Conservation (phyloP, 2,797 vertebrate genomes). For the Astyanax mexicanus region DNA sequence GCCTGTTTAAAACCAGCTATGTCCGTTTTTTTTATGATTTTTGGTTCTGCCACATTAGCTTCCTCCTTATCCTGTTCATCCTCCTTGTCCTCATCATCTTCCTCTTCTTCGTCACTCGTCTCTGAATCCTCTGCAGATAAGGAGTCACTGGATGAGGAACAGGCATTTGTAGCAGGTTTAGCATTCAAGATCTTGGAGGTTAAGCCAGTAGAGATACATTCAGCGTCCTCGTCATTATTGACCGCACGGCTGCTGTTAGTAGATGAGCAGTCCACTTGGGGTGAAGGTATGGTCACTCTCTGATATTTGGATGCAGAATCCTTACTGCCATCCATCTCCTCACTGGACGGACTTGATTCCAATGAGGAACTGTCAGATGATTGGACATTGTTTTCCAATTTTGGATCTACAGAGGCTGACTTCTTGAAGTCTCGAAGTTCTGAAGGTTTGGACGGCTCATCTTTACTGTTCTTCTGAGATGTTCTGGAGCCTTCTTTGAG, state of each 20-base stretch:
- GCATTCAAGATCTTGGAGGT: too few relatives aligned
- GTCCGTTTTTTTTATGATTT: fast-evolving
- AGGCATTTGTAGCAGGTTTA: background rate
- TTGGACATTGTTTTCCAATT: background rate
- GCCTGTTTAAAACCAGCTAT: conserved; percentile 15
- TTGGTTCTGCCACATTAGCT: background rate
- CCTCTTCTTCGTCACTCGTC: conserved; percentile 15
- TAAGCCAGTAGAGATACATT: too few relatives aligned
- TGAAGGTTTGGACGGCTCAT: background rate
- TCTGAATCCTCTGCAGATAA: conserved; percentile 25
- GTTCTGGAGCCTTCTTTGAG: conserved; percentile 42
- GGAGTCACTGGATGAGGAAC: background rate
- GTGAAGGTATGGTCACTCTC: background rate
- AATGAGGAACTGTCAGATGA: conserved; percentile 35
- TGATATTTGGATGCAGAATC: background rate
- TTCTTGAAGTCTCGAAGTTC: too few relatives aligned
- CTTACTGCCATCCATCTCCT: conserved; percentile 16
- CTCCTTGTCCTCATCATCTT: conserved; percentile 17
- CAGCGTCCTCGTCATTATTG: background rate
- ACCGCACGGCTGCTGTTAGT: too few relatives aligned
- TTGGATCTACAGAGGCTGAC: background rate
- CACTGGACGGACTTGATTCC: conserved; percentile 40
- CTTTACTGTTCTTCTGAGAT: too few relatives aligned
- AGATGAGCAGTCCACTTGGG: background rate
- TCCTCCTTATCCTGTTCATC: conserved; percentile 5